These are phyloP conservation scores for Calidris pugnax DNA, from an alignment of 2,113 vertebrate genomes.

Conservation along the genomic window DNA sequence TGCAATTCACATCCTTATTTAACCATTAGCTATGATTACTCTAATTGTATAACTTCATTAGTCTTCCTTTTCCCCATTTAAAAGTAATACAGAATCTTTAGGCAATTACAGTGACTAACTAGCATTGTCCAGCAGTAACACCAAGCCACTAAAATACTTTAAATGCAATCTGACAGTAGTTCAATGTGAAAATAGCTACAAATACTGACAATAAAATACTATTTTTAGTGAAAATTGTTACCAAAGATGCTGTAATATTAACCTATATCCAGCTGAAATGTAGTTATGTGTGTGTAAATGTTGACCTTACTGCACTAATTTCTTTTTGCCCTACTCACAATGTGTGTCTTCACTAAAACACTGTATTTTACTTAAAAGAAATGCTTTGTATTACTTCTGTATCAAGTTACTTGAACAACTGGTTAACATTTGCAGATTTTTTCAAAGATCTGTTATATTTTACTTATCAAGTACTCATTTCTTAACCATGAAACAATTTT, in stretches of 20 bases:
- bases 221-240: neutral
- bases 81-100: neutral
- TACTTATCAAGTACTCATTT: neutral
- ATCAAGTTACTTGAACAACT: neutral
- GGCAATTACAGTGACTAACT: neutral
- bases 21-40: slow-evolving; percentile 5
- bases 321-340: neutral
- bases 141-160: neutral
- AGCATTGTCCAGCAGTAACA: neutral
- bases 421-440: neutral
- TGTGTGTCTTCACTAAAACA: neutral
- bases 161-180: neutral
- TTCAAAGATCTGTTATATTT: neutral
- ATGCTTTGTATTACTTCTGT: neutral
- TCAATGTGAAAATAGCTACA: neutral
- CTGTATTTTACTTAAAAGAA: neutral
- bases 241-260: fast-evolving
- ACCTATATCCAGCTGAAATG: neutral
- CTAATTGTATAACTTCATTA: neutral
- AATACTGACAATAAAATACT: neutral
- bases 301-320: neutral
- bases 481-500: neutral
- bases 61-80: neutral
- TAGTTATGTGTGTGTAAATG: neutral
- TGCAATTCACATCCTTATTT: slow-evolving; percentile 8